Percentiles rank a stretch among this genome's conserved stretches.
Conservation (phyloP, 1,140 invertebrate species). For the Macrocentrus cingulum region DNA sequence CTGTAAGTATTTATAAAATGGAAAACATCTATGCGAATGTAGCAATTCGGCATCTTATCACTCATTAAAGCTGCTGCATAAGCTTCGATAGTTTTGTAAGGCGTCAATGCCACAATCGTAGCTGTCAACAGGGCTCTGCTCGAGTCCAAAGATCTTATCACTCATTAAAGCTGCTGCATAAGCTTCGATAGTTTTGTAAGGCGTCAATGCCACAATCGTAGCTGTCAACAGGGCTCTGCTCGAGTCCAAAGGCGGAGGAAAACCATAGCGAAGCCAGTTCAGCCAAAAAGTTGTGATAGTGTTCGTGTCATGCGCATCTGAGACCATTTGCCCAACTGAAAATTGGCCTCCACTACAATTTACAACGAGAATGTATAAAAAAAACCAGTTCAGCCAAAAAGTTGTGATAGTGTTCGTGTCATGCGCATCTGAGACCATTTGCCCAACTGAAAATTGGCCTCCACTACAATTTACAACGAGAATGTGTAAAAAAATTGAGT, state of each 20-base stretch:
- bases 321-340: constrained; percentile 31
- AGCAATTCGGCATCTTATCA: constrained; percentile 14
- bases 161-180: too few relatives aligned
- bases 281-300: constrained; percentile 28
- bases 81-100: constrained; percentile 21
- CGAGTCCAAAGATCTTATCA: too few relatives aligned
- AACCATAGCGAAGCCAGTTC: constrained; percentile 31
- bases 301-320: constrained; percentile 30
- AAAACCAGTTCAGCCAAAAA: constrained; percentile 34
- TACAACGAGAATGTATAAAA: constrained; percentile 29
- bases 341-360: constrained; percentile 26
- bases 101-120: constrained; percentile 27
- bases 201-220: too few relatives aligned
- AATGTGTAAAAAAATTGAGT: constrained; percentile 31
- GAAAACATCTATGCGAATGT: constrained; percentile 27
- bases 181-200: too few relatives aligned
- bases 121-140: constrained; percentile 31
- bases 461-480: constrained; percentile 20
- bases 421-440: constrained; percentile 34
- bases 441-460: constrained; percentile 27
- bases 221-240: too few relatives aligned
- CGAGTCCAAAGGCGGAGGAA: constrained; percentile 29
- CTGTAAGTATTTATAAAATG: constrained; percentile 36
- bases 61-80: constrained; percentile 27
- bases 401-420: constrained; percentile 25